Base-by-base conservation (phyloP, 2,888 invertebrate genomes). In the Crossocerus cetratus region DNA sequence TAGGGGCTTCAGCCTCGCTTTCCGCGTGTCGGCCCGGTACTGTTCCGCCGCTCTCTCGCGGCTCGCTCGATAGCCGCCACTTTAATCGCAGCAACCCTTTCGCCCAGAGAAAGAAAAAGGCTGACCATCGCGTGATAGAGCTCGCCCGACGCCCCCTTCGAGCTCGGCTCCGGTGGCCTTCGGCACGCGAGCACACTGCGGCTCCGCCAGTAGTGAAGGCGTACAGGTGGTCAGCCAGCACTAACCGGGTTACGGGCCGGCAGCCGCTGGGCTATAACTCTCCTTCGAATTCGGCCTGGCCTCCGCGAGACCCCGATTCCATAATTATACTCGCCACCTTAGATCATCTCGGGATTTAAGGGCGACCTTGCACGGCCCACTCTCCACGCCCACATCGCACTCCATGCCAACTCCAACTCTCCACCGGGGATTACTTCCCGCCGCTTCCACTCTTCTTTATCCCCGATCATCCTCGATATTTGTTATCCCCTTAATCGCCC, bases 81-180 rank as follows among this genome's bases (percentile, higher is more conserved):
- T 80, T 79, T 77, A 79, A 72, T 74, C 71, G 68, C 71, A 55
- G 58, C 63, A 62, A 54, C 57, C 57, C 64, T 70, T 55, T 69
- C 76, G 64, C 45, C 43, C 49, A 53, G 57, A 16, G 16, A 42
- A 59, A 59, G 42, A n/a, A 23, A 23, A 57, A 57, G 70, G 67
- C 76, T 78, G 81, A 72, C 76, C 78, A 80, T 80, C 73, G 81
- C 80, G 76, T 80, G 81, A 80, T 78, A 43, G 18, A 61, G 69
- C 67, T 69, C n/a, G 11, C 69, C 63, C 32, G 32, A 32, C 32
- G 32, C 32, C 32, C 32, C 32, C 32, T 72, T 72, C 54, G 58
- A 22, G 42, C 23, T 56, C 43, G 1, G 20, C 23, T 43, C 3
- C 57, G 44, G 42, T 62, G 81, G 58, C 75, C 77, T 82, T 78